phyloP scores from a whole-genome alignment of 2,888 invertebrate species.

The Liopterus haemorrhoidalis region DNA sequence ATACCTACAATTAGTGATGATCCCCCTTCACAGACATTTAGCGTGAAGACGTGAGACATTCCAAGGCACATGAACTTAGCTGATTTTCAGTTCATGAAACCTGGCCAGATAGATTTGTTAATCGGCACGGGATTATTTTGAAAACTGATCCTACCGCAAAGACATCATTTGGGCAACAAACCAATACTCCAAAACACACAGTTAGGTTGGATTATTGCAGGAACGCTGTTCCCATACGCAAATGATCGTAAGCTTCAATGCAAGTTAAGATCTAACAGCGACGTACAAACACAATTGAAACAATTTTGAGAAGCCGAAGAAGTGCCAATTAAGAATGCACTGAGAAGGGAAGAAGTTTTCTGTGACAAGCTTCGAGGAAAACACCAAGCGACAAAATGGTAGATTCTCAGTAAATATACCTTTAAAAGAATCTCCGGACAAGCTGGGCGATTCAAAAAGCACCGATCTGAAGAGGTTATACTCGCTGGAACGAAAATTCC shows the following conservation, averaged over 20 bases:
- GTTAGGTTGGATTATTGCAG: slow-evolving; percentile 11
- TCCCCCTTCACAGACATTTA: neutral
- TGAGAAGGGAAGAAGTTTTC: slow-evolving; percentile 6
- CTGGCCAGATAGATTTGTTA: too few species aligned
- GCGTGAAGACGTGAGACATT: neutral
- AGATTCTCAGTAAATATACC: slow-evolving; percentile 16
- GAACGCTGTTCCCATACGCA: slow-evolving; percentile 1
- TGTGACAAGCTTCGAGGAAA: slow-evolving; percentile 15
- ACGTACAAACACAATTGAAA: slow-evolving; percentile 8
- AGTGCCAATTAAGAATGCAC: neutral
- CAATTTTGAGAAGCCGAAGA: slow-evolving; percentile 21
- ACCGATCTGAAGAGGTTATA: slow-evolving; percentile 23
- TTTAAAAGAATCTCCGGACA: neutral
- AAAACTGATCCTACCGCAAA: too few species aligned
- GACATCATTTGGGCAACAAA: too few species aligned
- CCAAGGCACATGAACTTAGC: too few species aligned
- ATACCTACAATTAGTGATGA: slow-evolving; percentile 1
- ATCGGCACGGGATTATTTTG: too few species aligned
- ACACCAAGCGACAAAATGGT: slow-evolving; percentile 1
- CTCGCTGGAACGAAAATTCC: slow-evolving; percentile 19
- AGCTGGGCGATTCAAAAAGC: slow-evolving; percentile 18
- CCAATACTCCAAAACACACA: slow-evolving; percentile 10
- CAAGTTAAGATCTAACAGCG: neutral
- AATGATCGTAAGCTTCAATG: slow-evolving; percentile 3
- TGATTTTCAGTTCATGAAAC: too few species aligned